These are phyloP conservation scores for Gortyna flavago DNA, from an alignment of 2,888 invertebrate species.

Conservation along the genomic window DNA sequence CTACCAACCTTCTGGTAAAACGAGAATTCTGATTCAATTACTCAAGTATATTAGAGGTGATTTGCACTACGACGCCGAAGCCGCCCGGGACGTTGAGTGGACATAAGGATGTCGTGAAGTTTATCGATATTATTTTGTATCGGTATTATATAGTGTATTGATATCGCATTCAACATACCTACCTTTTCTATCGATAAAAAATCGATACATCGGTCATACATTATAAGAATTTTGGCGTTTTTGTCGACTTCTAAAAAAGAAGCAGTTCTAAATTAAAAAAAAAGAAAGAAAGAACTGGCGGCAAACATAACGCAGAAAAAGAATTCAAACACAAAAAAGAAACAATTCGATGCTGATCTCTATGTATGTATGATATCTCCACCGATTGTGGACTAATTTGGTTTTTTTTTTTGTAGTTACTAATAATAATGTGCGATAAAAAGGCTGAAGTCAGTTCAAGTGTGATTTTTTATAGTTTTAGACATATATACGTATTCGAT, in stretches of 20 bases:
- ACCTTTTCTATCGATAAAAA: neutral
- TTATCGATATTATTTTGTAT: neutral
- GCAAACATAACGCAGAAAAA: no score
- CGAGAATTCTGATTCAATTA: slow-evolving; percentile 56
- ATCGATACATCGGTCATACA: neutral
- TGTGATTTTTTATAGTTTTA: neutral
- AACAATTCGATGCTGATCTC: neutral
- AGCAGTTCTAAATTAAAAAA: neutral
- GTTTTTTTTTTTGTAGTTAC: no score
- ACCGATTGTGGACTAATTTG: neutral
- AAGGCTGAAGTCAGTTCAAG: no score
- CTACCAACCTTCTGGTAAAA: slow-evolving; percentile 49
- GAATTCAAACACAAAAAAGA: neutral
- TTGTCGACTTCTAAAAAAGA: neutral
- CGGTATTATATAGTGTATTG: neutral
- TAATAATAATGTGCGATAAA: no score
- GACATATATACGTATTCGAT: neutral
- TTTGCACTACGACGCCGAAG: slow-evolving; percentile 32
- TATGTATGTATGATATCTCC: neutral
- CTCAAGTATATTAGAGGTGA: slow-evolving; percentile 41
- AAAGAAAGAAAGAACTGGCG: no score
- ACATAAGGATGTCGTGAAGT: neutral
- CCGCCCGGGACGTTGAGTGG: neutral
- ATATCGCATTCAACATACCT: no score
- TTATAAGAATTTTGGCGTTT: neutral